These are phyloP conservation scores for Scomberomorus guttatus DNA, from an alignment of 2,797 vertebrate species.

Conservation along the genomic window DNA sequence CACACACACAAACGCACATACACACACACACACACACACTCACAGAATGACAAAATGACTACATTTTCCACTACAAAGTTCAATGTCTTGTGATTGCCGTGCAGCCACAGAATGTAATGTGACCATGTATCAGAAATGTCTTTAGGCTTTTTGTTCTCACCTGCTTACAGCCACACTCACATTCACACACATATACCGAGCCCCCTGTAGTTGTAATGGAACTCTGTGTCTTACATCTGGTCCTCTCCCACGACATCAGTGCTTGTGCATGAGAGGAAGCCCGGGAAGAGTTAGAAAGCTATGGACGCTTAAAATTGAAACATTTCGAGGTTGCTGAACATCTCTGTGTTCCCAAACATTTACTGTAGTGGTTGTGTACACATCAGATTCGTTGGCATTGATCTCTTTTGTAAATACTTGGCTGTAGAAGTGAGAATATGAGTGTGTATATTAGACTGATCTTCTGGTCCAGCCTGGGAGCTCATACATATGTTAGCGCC, in stretches of 20 bases:
- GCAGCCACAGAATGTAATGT: conserved; percentile 70
- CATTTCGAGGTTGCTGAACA: background rate
- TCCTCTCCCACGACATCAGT: conserved; percentile 29
- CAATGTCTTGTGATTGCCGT: conserved; percentile 57
- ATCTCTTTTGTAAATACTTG: background rate
- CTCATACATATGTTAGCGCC: background rate
- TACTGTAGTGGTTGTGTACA: conserved; percentile 26
- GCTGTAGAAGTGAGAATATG: conserved; percentile 14
- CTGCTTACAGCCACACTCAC: conserved; percentile 42
- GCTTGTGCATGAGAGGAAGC: conserved; percentile 27
- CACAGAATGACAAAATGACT: conserved; percentile 77
- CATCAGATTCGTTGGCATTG: background rate
- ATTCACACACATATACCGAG: conserved; percentile 35
- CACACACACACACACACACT: conserved; percentile 48
- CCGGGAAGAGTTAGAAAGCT: background rate
- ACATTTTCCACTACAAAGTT: conserved; percentile 77
- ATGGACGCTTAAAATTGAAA: background rate
- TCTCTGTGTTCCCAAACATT: background rate
- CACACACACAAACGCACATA: conserved; percentile 29
- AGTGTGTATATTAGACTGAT: background rate
- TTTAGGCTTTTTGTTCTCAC: conserved; percentile 62
- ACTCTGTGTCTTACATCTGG: conserved; percentile 61
- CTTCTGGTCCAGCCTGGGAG: background rate
- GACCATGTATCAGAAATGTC: conserved; percentile 80
- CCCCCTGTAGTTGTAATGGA: conserved; percentile 72